Evolutionary conservation across 23 tunicate species (phyloP).

Genomic region (Phallusia fumigata): DNA sequence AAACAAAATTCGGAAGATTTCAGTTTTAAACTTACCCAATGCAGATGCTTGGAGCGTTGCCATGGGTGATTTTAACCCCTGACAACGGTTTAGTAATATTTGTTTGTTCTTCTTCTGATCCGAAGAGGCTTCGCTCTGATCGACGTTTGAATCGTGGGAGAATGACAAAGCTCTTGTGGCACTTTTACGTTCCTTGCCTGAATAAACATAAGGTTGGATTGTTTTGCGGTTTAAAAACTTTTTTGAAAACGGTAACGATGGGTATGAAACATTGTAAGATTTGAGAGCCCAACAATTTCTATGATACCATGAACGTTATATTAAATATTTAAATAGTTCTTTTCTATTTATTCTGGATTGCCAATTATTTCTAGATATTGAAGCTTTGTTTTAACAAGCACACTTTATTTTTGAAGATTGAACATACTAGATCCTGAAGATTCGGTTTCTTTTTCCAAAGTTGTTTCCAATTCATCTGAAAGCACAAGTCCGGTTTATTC

Average conservation of each 20-base stretch:
- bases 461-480: background rate
- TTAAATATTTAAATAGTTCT: too few species aligned
- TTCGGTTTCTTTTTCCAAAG: background rate
- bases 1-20: too few species aligned
- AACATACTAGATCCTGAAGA: background rate
- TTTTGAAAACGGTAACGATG: too few species aligned
- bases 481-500: background rate
- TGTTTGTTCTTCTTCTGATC: background rate
- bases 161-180: background rate
- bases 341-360: too few species aligned
- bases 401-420: too few species aligned
- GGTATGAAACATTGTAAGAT: too few species aligned
- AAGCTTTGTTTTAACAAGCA: too few species aligned
- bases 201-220: too few species aligned
- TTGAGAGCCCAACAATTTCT: too few species aligned
- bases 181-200: background rate
- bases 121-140: background rate
- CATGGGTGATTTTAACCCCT: background rate
- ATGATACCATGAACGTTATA: too few species aligned
- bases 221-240: too few species aligned
- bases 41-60: background rate
- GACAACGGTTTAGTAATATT: background rate
- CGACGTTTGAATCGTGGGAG: background rate
- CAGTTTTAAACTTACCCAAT: background rate
- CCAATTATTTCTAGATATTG: too few species aligned